Percentiles rank a stretch among this genome's conserved stretches.
These are phyloP conservation scores for Megaceryle torquata DNA, from an alignment of 2,113 vertebrate genomes.

Conservation along the genomic window DNA sequence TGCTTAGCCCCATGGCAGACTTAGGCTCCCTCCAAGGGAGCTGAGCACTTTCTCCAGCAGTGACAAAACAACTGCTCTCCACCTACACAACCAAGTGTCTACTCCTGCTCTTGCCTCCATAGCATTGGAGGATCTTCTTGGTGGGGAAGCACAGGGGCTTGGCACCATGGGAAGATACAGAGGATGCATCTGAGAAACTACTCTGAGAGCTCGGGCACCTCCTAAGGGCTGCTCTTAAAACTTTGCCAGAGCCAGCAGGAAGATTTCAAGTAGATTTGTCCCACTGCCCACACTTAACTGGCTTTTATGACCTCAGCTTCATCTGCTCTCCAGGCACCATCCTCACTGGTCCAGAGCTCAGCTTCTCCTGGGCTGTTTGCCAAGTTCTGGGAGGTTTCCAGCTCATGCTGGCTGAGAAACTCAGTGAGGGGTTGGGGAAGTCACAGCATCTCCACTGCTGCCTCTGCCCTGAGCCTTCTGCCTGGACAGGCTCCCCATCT, in stretches of 20 bases:
- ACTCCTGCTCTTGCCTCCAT: neutral
- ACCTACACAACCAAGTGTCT: neutral
- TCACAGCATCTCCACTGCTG: neutral
- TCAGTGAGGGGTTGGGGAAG: neutral
- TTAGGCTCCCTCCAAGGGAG: fast-evolving
- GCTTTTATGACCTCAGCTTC: neutral
- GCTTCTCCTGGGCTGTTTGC: neutral
- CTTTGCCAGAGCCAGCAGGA: neutral
- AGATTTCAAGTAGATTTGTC: neutral
- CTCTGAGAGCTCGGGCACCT: neutral
- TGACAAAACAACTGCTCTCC: neutral
- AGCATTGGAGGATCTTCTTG: neutral
- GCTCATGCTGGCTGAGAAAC: neutral
- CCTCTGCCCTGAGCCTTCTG: neutral
- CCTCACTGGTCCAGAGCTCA: neutral
- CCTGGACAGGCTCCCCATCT: neutral
- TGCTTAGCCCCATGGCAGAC: neutral
- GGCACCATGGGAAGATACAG: neutral
- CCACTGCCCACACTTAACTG: neutral
- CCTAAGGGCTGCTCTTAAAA: neutral
- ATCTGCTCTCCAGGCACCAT: neutral
- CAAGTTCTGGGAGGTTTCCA: neutral
- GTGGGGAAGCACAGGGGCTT: neutral
- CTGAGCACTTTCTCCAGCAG: neutral
- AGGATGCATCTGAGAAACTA: neutral